Percentiles rank a stretch among this genome's conserved stretches.
phyloP scores from a whole-genome alignment of 2,113 vertebrate species.

The Ictalurus furcatus region DNA sequence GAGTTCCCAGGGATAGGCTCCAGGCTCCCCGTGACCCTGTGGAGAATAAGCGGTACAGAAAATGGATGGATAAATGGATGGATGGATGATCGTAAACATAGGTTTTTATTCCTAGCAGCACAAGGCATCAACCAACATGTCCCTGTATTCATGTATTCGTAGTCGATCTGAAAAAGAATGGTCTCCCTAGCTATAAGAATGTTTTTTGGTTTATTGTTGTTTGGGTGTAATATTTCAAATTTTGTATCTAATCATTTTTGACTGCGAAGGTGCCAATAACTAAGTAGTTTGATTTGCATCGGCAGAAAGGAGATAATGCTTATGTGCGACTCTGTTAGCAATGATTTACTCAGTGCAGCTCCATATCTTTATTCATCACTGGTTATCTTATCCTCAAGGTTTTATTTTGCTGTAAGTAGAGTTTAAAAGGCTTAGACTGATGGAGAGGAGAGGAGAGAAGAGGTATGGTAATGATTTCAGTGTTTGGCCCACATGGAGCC shows the following conservation, averaged over 20 bases:
- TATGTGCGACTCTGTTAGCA: background rate
- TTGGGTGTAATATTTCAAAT: background rate
- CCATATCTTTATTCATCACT: background rate
- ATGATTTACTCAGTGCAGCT: background rate
- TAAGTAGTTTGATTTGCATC: background rate
- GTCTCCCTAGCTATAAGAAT: background rate
- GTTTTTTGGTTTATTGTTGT: background rate
- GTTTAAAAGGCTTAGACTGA: background rate
- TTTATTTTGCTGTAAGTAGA: background rate
- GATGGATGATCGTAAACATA: background rate
- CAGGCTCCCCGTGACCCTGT: too few species aligned
- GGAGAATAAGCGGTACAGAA: too few species aligned
- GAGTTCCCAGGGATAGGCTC: too few species aligned
- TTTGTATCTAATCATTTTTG: background rate
- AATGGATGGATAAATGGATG: too few species aligned
- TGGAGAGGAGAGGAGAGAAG: background rate
- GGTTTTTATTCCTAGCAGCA: background rate
- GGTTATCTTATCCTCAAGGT: background rate
- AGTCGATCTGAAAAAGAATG: background rate
- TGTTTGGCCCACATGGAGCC: background rate
- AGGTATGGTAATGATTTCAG: slow-evolving; percentile 37
- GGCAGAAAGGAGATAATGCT: background rate
- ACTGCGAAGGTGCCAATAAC: background rate
- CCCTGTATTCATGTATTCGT: background rate
- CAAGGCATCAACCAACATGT: background rate